These are phyloP conservation scores for Hucho hucho DNA, from an alignment of 2,113 vertebrate species.

Conservation along the genomic window DNA sequence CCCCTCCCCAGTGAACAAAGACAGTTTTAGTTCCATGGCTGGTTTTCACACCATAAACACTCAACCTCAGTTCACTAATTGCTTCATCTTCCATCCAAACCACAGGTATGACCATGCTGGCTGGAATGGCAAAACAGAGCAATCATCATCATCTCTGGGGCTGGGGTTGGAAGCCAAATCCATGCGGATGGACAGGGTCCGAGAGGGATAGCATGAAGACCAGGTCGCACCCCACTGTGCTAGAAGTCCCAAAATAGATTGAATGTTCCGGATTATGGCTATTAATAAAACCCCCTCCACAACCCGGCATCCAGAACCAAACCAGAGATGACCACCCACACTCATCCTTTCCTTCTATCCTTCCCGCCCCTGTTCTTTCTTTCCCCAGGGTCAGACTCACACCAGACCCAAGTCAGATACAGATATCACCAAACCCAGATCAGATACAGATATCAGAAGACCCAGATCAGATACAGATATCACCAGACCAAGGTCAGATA, in stretches of 20 bases:
- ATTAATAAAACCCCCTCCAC: background rate
- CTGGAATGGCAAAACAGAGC: slow-evolving; percentile 54
- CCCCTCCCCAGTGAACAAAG: slow-evolving; percentile 63
- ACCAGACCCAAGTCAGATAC: too few relatives aligned
- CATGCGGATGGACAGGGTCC: slow-evolving; percentile 62
- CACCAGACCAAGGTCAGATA: too few relatives aligned
- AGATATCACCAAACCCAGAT: too few relatives aligned
- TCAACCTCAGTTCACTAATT: slow-evolving; percentile 57
- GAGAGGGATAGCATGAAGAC: slow-evolving; percentile 50
- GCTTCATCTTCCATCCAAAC: slow-evolving; percentile 62
- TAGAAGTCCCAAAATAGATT: slow-evolving; percentile 22
- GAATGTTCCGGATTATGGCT: slow-evolving; percentile 1
- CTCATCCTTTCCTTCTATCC: too few relatives aligned
- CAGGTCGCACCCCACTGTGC: slow-evolving; percentile 25
- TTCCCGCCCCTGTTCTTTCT: too few relatives aligned
- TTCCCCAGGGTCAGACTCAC: too few relatives aligned
- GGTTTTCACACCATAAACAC: slow-evolving; percentile 60
- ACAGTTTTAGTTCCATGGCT: slow-evolving; percentile 40
- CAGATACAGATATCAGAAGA: too few relatives aligned
- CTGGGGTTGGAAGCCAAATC: slow-evolving; percentile 55
- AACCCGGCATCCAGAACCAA: slow-evolving; percentile 31
- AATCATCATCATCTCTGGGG: slow-evolving; percentile 52
- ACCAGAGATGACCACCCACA: background rate
- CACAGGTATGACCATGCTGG: slow-evolving; percentile 62
- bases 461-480: too few relatives aligned